Conservation (phyloP, 2,888 invertebrate genomes). For the Lithophane leautieri region DNA sequence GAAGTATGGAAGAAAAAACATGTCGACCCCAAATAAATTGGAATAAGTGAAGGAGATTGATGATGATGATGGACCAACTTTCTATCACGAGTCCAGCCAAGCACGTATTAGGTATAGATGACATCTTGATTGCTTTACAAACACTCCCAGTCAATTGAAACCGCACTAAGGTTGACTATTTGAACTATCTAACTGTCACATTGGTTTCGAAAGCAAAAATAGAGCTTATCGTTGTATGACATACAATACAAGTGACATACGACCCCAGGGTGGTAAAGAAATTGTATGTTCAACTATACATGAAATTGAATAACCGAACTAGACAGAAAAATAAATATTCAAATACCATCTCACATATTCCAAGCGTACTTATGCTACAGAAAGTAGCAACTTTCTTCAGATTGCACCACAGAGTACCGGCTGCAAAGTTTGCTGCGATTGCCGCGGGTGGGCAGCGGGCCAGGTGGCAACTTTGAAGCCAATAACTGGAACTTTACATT, state of each 20-base stretch:
- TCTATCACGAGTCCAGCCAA: not conserved
- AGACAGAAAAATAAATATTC: not conserved
- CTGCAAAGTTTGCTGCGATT: conserved; percentile 41
- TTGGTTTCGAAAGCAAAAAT: not conserved
- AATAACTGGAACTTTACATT: conserved; percentile 40
- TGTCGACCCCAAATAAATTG: too few relatives aligned
- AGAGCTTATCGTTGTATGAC: not conserved
- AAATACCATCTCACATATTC: conserved; percentile 10
- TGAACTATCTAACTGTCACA: not conserved
- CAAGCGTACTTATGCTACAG: conserved; percentile 3
- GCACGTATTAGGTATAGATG: too few relatives aligned
- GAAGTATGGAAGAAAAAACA: too few relatives aligned
- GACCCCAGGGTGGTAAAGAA: too few relatives aligned
- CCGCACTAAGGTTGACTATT: not conserved
- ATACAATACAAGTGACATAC: too few relatives aligned
- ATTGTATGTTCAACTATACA: not conserved
- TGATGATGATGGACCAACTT: too few relatives aligned
- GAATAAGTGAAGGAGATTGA: too few relatives aligned
- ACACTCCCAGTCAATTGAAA: not conserved
- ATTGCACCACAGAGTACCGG: conserved; percentile 35
- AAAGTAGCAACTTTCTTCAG: conserved; percentile 24
- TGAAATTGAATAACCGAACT: not conserved
- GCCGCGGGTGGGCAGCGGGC: conserved; percentile 30
- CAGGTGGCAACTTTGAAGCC: conserved; percentile 37
- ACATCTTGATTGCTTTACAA: not conserved